Evolutionary conservation across 2,113 vertebrate genomes (phyloP).

Genomic region (Cebidichthys violaceus): DNA sequence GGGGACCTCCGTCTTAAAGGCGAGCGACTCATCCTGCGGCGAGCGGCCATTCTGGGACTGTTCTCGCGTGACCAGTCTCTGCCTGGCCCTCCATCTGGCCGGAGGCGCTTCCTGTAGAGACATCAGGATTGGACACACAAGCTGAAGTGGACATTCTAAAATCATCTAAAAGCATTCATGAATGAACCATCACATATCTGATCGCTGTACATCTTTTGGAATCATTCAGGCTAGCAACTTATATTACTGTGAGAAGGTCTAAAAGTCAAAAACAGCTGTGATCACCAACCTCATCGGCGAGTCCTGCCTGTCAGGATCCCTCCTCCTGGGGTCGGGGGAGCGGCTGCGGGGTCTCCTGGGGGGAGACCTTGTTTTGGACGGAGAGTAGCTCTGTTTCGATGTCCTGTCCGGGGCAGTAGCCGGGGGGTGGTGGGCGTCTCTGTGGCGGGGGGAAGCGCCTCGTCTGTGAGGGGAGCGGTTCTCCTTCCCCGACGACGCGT

Average conservation of each 20-base stretch:
- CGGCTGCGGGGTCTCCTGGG: slow-evolving; percentile 90
- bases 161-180: background rate
- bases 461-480: slow-evolving; percentile 93
- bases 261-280: background rate
- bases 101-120: slow-evolving; percentile 85
- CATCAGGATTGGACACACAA: slow-evolving; percentile 13
- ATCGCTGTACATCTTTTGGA: background rate
- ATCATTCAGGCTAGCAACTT: background rate
- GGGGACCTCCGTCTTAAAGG: slow-evolving; percentile 81
- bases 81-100: slow-evolving; percentile 60
- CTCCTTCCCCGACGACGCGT: slow-evolving; percentile 97
- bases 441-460: slow-evolving; percentile 89
- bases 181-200: background rate
- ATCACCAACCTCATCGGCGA: slow-evolving; percentile 89
- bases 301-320: slow-evolving; percentile 89
- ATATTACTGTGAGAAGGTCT: background rate
- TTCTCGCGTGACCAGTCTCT: slow-evolving; percentile 85
- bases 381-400: slow-evolving; percentile 90
- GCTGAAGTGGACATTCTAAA: slow-evolving; percentile 30
- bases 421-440: slow-evolving; percentile 84
- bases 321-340: slow-evolving; percentile 90
- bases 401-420: slow-evolving; percentile 83
- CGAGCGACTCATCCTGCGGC: slow-evolving; percentile 81
- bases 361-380: slow-evolving; percentile 88
- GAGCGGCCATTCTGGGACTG: slow-evolving; percentile 83